phyloP scores from a whole-genome alignment of 1,140 invertebrate species.

The Lamellibrachia luymesi region DNA sequence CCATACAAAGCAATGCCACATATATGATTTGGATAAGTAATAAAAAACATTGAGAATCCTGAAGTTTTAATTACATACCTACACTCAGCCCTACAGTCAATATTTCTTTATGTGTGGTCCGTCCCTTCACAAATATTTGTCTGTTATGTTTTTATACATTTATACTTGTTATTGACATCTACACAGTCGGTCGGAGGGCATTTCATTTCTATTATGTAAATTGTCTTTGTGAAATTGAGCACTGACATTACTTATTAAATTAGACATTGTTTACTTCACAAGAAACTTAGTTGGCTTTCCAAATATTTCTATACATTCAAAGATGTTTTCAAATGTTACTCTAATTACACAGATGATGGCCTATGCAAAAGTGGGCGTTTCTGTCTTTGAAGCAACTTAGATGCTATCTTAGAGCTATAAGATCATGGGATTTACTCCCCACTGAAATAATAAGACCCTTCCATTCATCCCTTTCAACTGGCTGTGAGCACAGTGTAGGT shows the following conservation, averaged over 20 bases:
- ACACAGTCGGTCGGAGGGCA: background rate
- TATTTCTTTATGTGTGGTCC: background rate
- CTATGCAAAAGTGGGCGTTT: no score
- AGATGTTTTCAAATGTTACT: no score
- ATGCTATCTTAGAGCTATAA: no score
- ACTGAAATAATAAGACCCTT: no score
- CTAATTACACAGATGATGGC: no score
- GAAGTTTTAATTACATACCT: background rate
- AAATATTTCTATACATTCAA: no score
- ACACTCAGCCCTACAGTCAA: background rate
- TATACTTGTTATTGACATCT: background rate
- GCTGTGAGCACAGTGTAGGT: no score
- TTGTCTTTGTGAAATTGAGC: background rate
- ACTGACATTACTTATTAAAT: background rate
- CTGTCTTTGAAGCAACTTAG: no score
- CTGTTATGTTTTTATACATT: background rate
- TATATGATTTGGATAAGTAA: background rate
- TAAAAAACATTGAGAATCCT: background rate
- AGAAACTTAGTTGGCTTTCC: no score
- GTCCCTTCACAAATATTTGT: background rate
- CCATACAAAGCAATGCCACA: background rate
- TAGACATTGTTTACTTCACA: no score
- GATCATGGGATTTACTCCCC: no score
- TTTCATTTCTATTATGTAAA: background rate
- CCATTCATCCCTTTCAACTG: no score